phyloP scores from a whole-genome alignment of 23 tunicate genomes.

The Oikopleura albicans region DNA sequence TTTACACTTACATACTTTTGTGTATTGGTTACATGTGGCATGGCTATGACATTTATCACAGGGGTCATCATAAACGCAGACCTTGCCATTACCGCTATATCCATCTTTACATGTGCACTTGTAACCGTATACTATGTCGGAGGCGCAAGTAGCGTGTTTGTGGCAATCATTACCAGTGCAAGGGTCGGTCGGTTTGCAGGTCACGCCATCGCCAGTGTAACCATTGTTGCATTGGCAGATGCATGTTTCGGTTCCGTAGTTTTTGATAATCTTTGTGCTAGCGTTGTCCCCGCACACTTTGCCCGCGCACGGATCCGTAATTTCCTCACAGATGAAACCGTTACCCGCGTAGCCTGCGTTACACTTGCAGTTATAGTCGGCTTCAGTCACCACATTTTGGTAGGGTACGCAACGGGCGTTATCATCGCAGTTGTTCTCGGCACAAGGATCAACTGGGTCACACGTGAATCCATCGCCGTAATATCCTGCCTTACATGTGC shows the following conservation, averaged over 20 bases:
- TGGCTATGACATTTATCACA: neutral
- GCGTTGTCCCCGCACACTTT: neutral
- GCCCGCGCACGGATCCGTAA: neutral
- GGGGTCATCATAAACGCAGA: neutral
- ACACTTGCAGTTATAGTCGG: neutral
- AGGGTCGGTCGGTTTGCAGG: neutral
- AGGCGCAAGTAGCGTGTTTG: neutral
- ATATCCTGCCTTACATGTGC: neutral
- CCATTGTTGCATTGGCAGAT: neutral
- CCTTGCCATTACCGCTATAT: no score
- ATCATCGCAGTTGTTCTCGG: neutral
- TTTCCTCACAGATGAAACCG: neutral
- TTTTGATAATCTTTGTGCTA: neutral
- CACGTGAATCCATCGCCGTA: neutral
- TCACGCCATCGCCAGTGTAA: neutral
- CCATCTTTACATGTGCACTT: no score
- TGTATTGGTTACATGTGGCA: neutral
- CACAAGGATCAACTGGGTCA: neutral
- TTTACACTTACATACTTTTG: neutral
- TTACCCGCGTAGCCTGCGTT: neutral
- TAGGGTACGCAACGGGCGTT: neutral
- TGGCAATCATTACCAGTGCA: neutral
- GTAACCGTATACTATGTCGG: neutral
- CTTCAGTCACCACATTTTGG: neutral
- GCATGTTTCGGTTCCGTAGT: neutral